phyloP scores from a whole-genome alignment of 1,140 invertebrate species.

The Whitmania pigra region DNA sequence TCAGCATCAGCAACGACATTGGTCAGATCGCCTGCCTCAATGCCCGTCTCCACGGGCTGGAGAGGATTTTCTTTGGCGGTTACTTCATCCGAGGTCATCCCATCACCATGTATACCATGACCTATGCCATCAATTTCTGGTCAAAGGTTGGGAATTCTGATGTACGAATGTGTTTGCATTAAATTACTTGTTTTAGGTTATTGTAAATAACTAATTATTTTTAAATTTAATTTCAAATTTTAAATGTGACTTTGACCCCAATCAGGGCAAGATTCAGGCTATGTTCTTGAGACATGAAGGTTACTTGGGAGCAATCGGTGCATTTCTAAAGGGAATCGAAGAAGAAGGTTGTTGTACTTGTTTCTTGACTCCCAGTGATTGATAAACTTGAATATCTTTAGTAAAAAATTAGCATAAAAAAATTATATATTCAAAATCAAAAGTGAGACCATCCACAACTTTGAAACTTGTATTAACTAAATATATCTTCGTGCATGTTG shows the following conservation, averaged over 20 bases:
- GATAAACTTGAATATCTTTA: background rate
- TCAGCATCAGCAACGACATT: conserved; percentile 64
- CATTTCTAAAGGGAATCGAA: conserved; percentile 59
- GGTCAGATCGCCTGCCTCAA: conserved; percentile 62
- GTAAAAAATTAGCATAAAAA: no score
- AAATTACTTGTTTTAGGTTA: background rate
- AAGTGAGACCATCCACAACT: no score
- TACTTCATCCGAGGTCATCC: conserved; percentile 64
- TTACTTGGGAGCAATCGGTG: conserved; percentile 63
- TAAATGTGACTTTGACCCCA: background rate
- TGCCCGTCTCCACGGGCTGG: conserved; percentile 48
- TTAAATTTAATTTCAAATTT: no score
- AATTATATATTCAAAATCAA: no score
- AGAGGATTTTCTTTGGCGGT: conserved; percentile 60
- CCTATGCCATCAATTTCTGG: conserved; percentile 63
- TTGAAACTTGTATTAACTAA: no score
- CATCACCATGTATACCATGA: conserved; percentile 61
- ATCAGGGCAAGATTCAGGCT: conserved; percentile 53
- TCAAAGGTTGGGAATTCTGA: conserved; percentile 45
- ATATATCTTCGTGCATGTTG: no score
- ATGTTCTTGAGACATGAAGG: conserved; percentile 64
- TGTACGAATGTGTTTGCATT: background rate
- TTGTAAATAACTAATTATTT: background rate
- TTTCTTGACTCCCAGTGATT: background rate
- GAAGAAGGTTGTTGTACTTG: conserved; percentile 43